These are phyloP conservation scores for Solenodon paradoxus DNA, from an alignment of 2,113 vertebrate species.

Conservation along the genomic window DNA sequence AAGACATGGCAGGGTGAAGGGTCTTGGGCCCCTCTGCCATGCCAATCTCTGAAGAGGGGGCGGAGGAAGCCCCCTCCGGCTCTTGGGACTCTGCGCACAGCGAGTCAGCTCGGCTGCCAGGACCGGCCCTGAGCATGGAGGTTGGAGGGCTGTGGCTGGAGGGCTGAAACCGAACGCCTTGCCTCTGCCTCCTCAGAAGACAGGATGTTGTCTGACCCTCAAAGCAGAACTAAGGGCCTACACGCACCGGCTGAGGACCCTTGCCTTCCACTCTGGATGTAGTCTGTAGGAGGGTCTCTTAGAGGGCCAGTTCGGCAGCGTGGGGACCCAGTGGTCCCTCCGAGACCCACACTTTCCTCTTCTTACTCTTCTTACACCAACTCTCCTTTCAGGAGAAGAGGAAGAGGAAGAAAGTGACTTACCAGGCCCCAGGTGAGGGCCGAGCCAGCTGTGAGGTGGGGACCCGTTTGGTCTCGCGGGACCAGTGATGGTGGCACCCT, in stretches of 20 bases:
- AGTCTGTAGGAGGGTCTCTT: background rate
- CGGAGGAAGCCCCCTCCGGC: too few relatives aligned
- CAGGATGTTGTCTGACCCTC: background rate
- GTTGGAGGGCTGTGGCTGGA: too few relatives aligned
- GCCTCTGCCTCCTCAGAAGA: background rate
- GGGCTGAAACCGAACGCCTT: rapidly evolving
- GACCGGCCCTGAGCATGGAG: too few relatives aligned
- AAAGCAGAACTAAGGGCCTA: background rate
- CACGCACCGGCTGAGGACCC: background rate
- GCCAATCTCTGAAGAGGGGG: too few relatives aligned
- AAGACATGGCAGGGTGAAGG: background rate
- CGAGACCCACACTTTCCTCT: background rate
- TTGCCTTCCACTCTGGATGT: background rate
- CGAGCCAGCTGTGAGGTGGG: slow-evolving; percentile 83
- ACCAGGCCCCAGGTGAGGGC: slow-evolving; percentile 81
- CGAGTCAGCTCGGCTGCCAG: too few relatives aligned
- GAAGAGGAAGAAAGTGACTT: slow-evolving; percentile 70
- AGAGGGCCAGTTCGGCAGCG: background rate
- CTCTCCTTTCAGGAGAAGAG: background rate
- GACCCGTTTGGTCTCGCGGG: too few relatives aligned
- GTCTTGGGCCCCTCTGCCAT: background rate
- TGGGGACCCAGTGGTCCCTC: background rate
- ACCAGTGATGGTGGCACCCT: too few relatives aligned
- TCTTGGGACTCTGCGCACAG: too few relatives aligned
- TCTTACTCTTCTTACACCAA: rapidly evolving